phyloP scores from a whole-genome alignment of 2,797 vertebrate species.

The Mallotus villosus region DNA sequence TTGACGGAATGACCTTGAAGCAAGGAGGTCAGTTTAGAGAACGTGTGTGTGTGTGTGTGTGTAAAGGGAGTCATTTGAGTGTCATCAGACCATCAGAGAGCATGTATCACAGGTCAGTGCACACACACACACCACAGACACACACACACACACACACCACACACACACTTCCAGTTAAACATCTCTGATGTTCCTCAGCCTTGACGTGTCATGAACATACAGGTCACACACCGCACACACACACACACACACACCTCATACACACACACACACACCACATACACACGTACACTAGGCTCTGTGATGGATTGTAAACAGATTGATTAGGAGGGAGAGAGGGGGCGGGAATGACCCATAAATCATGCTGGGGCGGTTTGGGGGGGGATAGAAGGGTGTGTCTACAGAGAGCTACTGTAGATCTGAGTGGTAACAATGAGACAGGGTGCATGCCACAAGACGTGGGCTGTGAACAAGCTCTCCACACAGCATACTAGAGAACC shows the following conservation, averaged over 20 bases:
- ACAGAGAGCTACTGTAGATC: too few species aligned
- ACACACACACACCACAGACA: not conserved
- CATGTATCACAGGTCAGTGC: not conserved
- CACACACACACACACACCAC: too few species aligned
- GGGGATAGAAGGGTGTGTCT: too few species aligned
- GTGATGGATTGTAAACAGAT: too few species aligned
- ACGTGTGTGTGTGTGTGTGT: not conserved
- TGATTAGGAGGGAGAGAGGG: too few species aligned
- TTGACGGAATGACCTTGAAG: not conserved
- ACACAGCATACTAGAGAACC: too few species aligned
- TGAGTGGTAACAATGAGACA: too few species aligned
- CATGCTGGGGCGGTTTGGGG: too few species aligned
- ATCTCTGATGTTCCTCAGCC: too few species aligned
- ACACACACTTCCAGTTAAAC: conserved; percentile 2
- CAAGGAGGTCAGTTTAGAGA: not conserved
- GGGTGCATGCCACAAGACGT: too few species aligned
- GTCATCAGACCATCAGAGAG: not conserved
- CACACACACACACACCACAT: conserved; percentile 10
- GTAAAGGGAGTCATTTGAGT: not conserved
- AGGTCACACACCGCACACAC: not conserved
- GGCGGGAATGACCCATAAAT: too few species aligned
- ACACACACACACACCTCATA: conserved; percentile 12
- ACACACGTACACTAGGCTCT: conserved; percentile 3
- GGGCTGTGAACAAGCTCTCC: too few species aligned
- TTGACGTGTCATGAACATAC: not conserved